Evolutionary conservation across 2,888 invertebrate species (phyloP).

Genomic region (Thera britannica): DNA sequence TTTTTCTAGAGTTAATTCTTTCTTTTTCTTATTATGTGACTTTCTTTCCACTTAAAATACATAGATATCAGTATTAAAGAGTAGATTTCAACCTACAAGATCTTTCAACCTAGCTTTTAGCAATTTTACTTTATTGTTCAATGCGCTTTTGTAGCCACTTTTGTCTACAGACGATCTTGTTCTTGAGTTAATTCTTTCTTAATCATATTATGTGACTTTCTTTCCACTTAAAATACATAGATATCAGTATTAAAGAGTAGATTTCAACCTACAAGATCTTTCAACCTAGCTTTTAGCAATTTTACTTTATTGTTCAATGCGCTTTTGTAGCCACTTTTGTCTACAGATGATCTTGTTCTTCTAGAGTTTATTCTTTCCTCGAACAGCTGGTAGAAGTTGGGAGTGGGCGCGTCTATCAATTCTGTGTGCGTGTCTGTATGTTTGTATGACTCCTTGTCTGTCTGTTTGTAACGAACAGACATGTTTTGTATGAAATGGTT

Average conservation of each 20-base stretch:
- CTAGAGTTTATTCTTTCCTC: conserved; percentile 60
- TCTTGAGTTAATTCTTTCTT: conserved; percentile 13
- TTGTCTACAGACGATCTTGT: conserved; percentile 51
- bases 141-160: conserved; percentile 71
- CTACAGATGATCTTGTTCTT: conserved; percentile 47
- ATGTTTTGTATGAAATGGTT: conserved; percentile 88
- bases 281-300: conserved; percentile 70
- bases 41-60: no score
- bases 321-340: conserved; percentile 67
- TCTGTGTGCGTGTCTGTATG: conserved; percentile 28
- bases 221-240: no score
- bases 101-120: conserved; percentile 74
- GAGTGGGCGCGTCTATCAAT: conserved; percentile 72
- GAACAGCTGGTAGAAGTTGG: conserved; percentile 74
- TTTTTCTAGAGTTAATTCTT: no score
- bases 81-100: conserved; percentile 60
- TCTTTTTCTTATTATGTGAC: no score
- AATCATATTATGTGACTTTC: no score
- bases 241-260: no score
- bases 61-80: no score
- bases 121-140: conserved; percentile 73
- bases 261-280: conserved; percentile 71
- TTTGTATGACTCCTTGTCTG: conserved; percentile 35
- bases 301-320: conserved; percentile 75
- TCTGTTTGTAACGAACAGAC: conserved; percentile 52